Evolutionary conservation across 2,113 vertebrate species (phyloP), one percentile per base, ranked within the genome.

Genomic region (Chelonoidis abingdonii): DNA sequence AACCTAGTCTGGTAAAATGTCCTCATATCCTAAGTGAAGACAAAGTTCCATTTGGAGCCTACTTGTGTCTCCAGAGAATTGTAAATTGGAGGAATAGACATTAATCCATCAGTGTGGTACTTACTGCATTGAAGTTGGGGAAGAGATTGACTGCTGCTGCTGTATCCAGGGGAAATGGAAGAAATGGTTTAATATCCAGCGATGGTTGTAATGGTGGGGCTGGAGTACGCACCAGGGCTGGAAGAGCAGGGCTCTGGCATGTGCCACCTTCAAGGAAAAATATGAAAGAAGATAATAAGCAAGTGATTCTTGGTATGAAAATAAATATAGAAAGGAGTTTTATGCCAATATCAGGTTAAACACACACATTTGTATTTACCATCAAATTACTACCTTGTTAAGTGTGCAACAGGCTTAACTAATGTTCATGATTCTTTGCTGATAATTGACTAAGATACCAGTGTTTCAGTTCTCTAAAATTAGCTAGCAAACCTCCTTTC

Each of bases 171-270:
- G 99, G 98, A 94, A 99, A 99, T 0, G 99, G 99, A 93, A 99
- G 98, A 93, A 99, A 99, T 38, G 99, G 99, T 98, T 99, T 99
- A 96, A 99, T 98, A 96, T 98, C 99, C 98, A 99, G 97, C 11
- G 99, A 98, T 1, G 98, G 98, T 78, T 99, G 99, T 97, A 99
- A 41, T 80, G 98, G 96, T 5, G 99, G 98, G 52, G 99, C 98
- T 92, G 99, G 97, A 95, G 99, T 99, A 84, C 99, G 99, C 95
- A 99, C 95, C 96, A 99, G 98, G 94, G 99, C 98, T 88, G 99
- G 99, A 98, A 99, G 98, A 96, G 99, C 99, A 97, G 99, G 98
- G 97, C 98, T 99, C 97, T 99, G 99, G 98, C 99, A 99, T 87
- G 99, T 98, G 97, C 99, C 99, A 98, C 99, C 99, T 99, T 90